Base-by-base conservation (phyloP, 1,140 invertebrate species). In the Zaprionus inermis region DNA sequence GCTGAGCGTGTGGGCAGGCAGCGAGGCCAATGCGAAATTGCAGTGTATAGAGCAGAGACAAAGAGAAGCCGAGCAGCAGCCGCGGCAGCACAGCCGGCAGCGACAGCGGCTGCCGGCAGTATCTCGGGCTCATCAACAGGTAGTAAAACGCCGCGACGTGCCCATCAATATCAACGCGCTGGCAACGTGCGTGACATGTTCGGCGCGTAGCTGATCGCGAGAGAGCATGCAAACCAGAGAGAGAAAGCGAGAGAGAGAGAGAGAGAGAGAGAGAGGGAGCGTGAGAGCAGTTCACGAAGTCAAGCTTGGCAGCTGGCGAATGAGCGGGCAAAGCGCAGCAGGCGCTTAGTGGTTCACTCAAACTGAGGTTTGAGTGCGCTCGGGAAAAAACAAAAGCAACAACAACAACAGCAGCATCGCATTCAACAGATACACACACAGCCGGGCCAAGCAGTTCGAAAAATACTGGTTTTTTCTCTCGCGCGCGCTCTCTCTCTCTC, bases 141-240 rank as follows among this genome's bases (percentile, higher is more conserved):
- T 91, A 91, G 88, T 91, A 88, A 84, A 91, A 77, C 68, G 78
- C 63, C 70, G 72, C 77, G 84, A 91, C 83, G 88, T 91, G 88
- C 89, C 58, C 88, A 70, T 79, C 38, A 71, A 55, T 76, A 67
- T 72, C 49, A 77, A 76, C 46, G 64, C 69, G 70, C 69, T 76
- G 64, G 63, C 78, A 60, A 67, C 76, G 79, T 88, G 88, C 82
- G 86, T 83, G 78, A 85, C 72, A 69, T 75, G 79, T 65, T 72
- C 75, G 41, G 51, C 32, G 61, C 51, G n/a, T 32, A 67, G 61
- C 52, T 24, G 64, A 58, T 74, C 65, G 61, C 11, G 22, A 52
- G 46, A 61, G 38, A 30, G 32, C 12, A 7, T 34, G 56, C 32
- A 30, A 9, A 32, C 65, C 28, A 58, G 18, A 38, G 55, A 30